These are phyloP conservation scores for Corythornis madagascariensis DNA, from an alignment of 2,113 vertebrate genomes.

Conservation along the genomic window DNA sequence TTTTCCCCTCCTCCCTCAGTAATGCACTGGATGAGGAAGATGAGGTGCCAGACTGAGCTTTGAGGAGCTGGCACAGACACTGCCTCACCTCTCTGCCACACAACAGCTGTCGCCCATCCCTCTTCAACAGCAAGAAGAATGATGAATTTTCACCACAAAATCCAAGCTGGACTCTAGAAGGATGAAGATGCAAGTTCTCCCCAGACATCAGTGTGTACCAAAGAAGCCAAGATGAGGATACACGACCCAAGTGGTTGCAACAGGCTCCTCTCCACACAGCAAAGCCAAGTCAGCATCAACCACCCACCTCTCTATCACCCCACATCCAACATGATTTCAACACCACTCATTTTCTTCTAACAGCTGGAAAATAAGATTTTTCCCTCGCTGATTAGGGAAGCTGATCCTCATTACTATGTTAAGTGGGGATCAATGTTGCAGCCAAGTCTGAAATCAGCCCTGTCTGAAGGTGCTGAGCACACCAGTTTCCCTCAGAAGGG, in stretches of 20 bases:
- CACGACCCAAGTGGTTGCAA: fast-evolving
- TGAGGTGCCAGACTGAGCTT: background rate
- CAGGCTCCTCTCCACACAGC: background rate
- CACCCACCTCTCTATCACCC: background rate
- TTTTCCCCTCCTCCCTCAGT: background rate
- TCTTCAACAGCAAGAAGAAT: fast-evolving
- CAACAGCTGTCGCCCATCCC: no score
- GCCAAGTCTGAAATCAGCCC: conserved; percentile 23
- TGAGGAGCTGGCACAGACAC: background rate
- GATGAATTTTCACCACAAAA: background rate
- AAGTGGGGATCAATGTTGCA: conserved; percentile 39
- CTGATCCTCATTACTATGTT: conserved; percentile 43
- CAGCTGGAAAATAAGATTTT: conserved; percentile 51
- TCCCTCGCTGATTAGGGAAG: conserved; percentile 31
- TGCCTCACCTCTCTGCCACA: fast-evolving
- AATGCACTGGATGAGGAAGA: fast-evolving
- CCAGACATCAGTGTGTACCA: fast-evolving
- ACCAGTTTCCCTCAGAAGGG: background rate
- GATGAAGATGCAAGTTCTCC: fast-evolving
- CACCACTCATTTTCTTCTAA: background rate
- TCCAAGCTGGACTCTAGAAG: no score
- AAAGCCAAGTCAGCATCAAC: background rate
- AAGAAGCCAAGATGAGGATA: background rate
- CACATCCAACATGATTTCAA: background rate
- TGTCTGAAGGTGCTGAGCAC: background rate